A percentile compares a stretch with the other conserved stretches of the same genome.
phyloP scores from a whole-genome alignment of 2,113 vertebrate species.

The Gallinago undulata region DNA sequence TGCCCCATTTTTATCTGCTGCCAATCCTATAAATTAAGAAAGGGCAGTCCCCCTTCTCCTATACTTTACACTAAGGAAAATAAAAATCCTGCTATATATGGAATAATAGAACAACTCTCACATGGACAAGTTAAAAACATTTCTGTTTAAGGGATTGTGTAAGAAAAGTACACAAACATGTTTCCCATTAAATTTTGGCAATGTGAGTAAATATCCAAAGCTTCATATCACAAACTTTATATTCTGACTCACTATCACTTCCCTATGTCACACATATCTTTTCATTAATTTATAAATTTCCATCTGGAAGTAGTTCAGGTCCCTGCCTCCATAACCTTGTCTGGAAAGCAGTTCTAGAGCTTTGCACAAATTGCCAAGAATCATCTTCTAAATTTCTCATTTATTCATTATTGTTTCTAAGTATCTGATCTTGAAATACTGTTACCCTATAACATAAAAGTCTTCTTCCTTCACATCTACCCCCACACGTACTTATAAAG shows the following conservation, averaged over 20 bases:
- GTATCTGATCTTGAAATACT: slow-evolving; percentile 44
- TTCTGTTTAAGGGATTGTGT: neutral
- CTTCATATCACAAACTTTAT: neutral
- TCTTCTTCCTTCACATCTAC: neutral
- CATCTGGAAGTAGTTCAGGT: slow-evolving; percentile 32
- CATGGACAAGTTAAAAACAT: neutral
- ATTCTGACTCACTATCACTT: slow-evolving; percentile 17
- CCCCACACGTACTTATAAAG: slow-evolving; percentile 23
- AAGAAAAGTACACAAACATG: neutral
- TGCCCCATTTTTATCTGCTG: neutral
- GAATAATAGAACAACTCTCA: neutral
- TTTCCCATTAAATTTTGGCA: neutral
- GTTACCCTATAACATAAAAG: slow-evolving; percentile 20
- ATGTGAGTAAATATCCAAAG: neutral
- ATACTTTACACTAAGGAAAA: neutral
- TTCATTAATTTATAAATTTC: slow-evolving; percentile 39
- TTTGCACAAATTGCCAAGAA: slow-evolving; percentile 36
- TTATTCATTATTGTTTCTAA: slow-evolving; percentile 48
- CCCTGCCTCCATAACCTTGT: neutral
- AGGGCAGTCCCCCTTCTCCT: neutral
- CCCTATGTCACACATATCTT: neutral
- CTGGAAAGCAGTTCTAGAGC: slow-evolving; percentile 32
- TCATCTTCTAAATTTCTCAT: neutral
- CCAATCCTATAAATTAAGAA: neutral
- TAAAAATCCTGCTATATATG: neutral